Evolutionary conservation across 2,797 vertebrate species (phyloP).

Genomic region (Crax fasciolata): DNA sequence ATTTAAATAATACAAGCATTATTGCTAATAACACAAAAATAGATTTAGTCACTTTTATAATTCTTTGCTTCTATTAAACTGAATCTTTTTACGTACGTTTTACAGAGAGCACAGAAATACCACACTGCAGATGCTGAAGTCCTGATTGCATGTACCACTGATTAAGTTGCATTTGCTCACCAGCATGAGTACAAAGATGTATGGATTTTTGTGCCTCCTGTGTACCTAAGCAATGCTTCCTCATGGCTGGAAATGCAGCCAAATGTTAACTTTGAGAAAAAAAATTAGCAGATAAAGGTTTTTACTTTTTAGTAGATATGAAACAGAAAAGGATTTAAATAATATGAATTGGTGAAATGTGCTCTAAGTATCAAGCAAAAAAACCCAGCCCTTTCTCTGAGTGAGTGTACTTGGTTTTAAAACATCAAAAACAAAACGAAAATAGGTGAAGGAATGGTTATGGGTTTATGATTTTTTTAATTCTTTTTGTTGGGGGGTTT

Average conservation of each 20-base stretch:
- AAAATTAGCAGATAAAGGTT: not conserved
- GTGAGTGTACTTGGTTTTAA: not conserved
- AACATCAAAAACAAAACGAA: not conserved
- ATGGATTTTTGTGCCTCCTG: not conserved
- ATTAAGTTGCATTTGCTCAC: not conserved
- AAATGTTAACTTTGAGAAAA: slow-evolving; percentile 1
- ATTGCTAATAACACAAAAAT: not conserved
- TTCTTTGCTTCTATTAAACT: not conserved
- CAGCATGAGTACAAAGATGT: not conserved
- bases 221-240: not conserved
- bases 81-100: too few relatives aligned
- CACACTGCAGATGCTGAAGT: not conserved
- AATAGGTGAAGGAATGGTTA: not conserved
- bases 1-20: not conserved
- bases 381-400: not conserved
- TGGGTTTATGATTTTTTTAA: too few relatives aligned
- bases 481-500: too few relatives aligned
- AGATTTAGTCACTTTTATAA: too few relatives aligned
- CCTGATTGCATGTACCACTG: not conserved
- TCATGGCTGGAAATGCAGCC: not conserved
- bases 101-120: not conserved
- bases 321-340: not conserved
- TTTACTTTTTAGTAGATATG: not conserved
- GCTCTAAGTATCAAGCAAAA: not conserved
- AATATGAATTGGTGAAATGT: not conserved